Percentiles rank a stretch among this genome's conserved stretches.
These are phyloP conservation scores for Progne subis DNA, from an alignment of 2,113 vertebrate genomes.

Conservation along the genomic window DNA sequence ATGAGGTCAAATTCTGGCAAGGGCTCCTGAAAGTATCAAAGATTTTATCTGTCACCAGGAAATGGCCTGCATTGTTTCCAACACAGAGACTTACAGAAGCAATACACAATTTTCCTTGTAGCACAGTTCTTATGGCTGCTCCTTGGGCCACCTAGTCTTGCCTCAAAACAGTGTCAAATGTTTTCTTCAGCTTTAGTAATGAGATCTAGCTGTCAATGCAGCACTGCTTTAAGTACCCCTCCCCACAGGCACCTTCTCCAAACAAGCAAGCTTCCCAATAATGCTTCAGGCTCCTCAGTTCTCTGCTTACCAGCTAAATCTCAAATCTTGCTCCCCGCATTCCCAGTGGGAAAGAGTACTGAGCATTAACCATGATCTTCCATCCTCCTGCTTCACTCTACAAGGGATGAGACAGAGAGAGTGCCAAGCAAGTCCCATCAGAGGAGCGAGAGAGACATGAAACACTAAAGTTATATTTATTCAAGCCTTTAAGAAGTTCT, in stretches of 20 bases:
- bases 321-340: neutral
- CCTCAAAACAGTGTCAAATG: neutral
- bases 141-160: neutral
- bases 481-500: neutral
- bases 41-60: neutral
- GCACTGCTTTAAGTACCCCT: neutral
- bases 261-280: neutral
- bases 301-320: neutral
- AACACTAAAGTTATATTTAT: neutral
- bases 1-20: neutral
- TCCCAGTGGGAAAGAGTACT: neutral
- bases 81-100: neutral
- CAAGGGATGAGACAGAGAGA: neutral
- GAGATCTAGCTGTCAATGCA: neutral
- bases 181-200: neutral
- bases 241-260: neutral
- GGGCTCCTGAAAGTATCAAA: neutral
- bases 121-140: neutral
- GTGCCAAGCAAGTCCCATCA: neutral
- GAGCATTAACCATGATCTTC: neutral
- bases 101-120: neutral
- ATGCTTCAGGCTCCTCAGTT: neutral
- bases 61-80: neutral
- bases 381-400: neutral
- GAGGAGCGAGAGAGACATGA: neutral